phyloP scores from a whole-genome alignment of 2,888 invertebrate genomes.

The Papilio protenor region DNA sequence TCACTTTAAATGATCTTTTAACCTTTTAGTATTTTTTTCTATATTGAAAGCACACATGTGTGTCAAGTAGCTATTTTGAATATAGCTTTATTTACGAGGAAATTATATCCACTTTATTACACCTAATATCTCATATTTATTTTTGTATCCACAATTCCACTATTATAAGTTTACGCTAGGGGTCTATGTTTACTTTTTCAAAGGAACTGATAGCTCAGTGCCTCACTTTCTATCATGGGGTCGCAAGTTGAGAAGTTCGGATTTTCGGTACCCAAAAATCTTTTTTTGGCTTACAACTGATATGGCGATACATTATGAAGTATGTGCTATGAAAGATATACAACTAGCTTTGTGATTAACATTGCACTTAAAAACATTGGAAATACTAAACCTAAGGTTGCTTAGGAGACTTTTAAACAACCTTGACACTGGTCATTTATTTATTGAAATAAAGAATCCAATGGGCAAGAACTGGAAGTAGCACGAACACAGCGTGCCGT shows the following conservation, averaged over 20 bases:
- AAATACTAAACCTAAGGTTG: no score
- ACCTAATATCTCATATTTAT: neutral
- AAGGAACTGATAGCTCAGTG: neutral
- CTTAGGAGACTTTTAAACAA: no score
- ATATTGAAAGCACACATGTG: neutral
- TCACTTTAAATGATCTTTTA: neutral
- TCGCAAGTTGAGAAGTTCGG: neutral
- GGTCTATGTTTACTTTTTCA: neutral
- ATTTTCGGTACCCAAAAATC: neutral
- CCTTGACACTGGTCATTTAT: no score
- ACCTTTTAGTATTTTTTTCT: slow-evolving; percentile 10
- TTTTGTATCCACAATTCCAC: neutral
- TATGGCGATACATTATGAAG: neutral
- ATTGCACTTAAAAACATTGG: no score
- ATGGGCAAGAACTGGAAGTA: no score
- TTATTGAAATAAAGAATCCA: no score
- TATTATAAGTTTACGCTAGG: neutral
- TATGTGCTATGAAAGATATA: neutral
- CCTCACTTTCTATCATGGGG: neutral
- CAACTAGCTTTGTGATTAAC: no score
- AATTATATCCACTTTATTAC: neutral
- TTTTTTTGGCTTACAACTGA: neutral
- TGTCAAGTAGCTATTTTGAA: neutral
- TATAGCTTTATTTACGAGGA: neutral
- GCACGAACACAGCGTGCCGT: no score